Conservation (phyloP, 2,888 invertebrate genomes). For the Lepetodrilus schrolli region DNA sequence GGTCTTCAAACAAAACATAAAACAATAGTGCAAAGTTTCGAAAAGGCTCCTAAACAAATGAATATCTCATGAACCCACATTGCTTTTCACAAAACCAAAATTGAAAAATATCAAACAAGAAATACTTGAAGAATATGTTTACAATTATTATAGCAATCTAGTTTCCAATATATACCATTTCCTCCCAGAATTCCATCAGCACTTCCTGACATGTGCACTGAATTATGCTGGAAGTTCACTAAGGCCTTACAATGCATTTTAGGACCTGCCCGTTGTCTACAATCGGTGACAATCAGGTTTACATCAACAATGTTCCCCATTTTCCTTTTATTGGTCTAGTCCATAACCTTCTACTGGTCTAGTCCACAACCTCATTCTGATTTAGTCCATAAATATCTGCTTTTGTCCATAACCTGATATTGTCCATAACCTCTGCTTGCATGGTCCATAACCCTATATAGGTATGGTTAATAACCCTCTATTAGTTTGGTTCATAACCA, state of each 20-base stretch:
- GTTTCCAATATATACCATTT: background rate
- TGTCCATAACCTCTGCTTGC: background rate
- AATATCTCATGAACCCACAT: background rate
- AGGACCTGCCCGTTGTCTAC: background rate
- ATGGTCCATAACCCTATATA: no score
- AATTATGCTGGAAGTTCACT: background rate
- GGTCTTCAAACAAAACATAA: background rate
- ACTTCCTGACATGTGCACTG: conserved; percentile 2
- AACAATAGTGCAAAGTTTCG: no score
- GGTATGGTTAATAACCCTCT: no score
- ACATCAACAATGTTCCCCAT: background rate
- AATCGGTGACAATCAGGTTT: conserved; percentile 16
- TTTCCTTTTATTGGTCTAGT: background rate
- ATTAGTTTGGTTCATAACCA: no score
- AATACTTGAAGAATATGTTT: background rate
- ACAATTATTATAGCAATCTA: background rate
- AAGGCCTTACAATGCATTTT: background rate
- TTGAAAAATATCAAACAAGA: background rate
- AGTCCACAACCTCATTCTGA: background rate
- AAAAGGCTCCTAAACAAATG: no score
- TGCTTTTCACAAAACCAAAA: background rate
- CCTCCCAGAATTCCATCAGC: background rate
- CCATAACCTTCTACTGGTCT: background rate
- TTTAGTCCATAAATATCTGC: background rate
- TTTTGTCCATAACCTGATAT: background rate